A percentile compares a stretch with the other conserved stretches of the same genome.
Conservation (phyloP, 2,113 vertebrate species). For the Poicephalus meyeri region DNA sequence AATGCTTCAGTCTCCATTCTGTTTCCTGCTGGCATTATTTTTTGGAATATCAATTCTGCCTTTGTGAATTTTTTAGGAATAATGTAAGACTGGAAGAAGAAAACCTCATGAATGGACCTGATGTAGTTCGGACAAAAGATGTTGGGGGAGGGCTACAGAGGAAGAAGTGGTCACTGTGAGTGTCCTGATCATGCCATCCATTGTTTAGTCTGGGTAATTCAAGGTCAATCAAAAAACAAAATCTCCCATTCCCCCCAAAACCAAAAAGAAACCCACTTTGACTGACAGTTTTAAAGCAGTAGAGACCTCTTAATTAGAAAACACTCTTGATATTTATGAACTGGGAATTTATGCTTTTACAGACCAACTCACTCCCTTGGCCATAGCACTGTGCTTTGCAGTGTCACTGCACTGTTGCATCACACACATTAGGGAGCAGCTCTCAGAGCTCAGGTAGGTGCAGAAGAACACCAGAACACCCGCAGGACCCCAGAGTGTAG, state of each 20-base stretch:
- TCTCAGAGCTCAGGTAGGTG: not conserved
- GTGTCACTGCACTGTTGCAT: not conserved
- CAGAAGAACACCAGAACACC: not conserved
- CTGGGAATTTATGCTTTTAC: not conserved
- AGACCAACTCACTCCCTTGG: not conserved
- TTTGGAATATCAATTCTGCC: conserved; percentile 71
- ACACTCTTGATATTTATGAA: not conserved
- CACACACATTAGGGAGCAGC: not conserved
- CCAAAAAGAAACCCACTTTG: not conserved
- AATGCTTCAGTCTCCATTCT: conserved; percentile 31
- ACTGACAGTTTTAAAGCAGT: not conserved
- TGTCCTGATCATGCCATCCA: not conserved
- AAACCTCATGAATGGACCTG: conserved; percentile 70
- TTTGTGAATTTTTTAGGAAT: conserved; percentile 78
- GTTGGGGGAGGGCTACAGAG: conserved; percentile 39
- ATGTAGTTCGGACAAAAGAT: conserved; percentile 74
- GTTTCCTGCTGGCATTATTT: conserved; percentile 73
- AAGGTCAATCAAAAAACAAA: conserved; percentile 50
- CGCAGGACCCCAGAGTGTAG: not conserved
- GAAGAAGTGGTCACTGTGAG: conserved; percentile 54
- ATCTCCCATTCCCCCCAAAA: not conserved
- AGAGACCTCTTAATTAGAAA: not conserved
- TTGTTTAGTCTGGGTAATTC: conserved; percentile 34
- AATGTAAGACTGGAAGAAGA: conserved; percentile 66
- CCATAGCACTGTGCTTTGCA: fast-evolving